phyloP scores from a whole-genome alignment of 2,797 vertebrate genomes.

The Gymnoscopelus braueri region DNA sequence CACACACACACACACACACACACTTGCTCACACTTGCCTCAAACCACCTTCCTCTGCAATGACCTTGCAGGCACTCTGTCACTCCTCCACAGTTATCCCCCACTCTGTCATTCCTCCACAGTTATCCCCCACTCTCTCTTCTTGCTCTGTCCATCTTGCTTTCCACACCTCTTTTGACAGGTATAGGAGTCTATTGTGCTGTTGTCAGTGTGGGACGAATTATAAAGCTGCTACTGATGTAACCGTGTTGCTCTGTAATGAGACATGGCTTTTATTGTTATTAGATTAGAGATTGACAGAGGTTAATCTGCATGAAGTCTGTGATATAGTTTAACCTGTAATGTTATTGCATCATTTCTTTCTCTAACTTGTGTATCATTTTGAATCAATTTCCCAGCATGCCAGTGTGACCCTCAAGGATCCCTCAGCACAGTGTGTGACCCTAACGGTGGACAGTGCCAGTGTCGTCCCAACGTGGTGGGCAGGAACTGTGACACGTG shows the following conservation, averaged over 20 bases:
- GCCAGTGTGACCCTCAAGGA: conserved; percentile 94
- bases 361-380: conserved; percentile 9
- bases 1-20: conserved; percentile 13
- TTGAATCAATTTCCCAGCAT: conserved; percentile 80
- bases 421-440: conserved; percentile 94
- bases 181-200: conserved; percentile 4
- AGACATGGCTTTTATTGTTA: background rate
- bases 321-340: background rate
- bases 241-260: background rate
- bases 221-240: background rate
- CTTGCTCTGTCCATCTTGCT: conserved; percentile 1
- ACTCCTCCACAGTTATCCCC: too few relatives aligned
- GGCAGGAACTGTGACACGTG: conserved; percentile 92
- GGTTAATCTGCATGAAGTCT: too few relatives aligned
- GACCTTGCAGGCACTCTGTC: conserved; percentile 7
- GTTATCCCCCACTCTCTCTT: background rate
- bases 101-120: background rate
- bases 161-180: conserved; percentile 2
- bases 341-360: background rate
- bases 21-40: background rate
- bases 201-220: background rate
- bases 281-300: too few relatives aligned
- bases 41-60: background rate
- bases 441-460: conserved; percentile 92
- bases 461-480: conserved; percentile 90